Evolutionary conservation across 2,888 invertebrate genomes (phyloP), one percentile per base, ranked within the genome.

Genomic region (Punctoribates punctum): DNA sequence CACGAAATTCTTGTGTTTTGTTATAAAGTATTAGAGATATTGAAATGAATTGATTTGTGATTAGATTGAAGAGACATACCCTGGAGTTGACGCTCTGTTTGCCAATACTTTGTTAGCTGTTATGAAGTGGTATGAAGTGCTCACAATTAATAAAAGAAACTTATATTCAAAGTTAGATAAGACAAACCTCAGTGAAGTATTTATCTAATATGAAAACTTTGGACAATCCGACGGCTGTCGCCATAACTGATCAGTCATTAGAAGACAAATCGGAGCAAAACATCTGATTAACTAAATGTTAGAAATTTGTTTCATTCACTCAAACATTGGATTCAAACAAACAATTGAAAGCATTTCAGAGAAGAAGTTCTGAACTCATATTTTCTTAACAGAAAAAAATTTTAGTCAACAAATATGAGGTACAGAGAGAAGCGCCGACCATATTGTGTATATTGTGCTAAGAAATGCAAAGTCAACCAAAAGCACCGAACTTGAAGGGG

Each of bases 151-250:
- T n/a, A n/a, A n/a, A n/a, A n/a, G n/a, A n/a, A n/a, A n/a, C n/a
- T n/a, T n/a, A n/a, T n/a, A n/a, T n/a, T n/a, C n/a, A n/a, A n/a
- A n/a, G n/a, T n/a, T n/a, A 9, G 20, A 8, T 34, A 54, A n/a
- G n/a, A 75, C 27, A 54, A 73, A 96, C 88, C 87, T 95, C 95
- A 81, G 93, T 94, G 87, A 95, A 95, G 87, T 95, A 95, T 86
- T 95, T 95, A 90, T 95, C 95, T 88, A 95, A 89, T 85, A 95
- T 95, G 89, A 94, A 95, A 86, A 94, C 94, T 88, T 95, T 95
- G 85, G 94, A 94, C 83, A 94, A 91, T 88, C 94, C 94, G 87
- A 94, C 89, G 20, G 73, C 74, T 86, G 94, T 94, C 89, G 94
- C 94, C 94, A 94, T 94, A 54, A 65, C 67, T 67, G 62, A 38